phyloP scores from a whole-genome alignment of 2,888 invertebrate species.

The Esperia sulphurella region DNA sequence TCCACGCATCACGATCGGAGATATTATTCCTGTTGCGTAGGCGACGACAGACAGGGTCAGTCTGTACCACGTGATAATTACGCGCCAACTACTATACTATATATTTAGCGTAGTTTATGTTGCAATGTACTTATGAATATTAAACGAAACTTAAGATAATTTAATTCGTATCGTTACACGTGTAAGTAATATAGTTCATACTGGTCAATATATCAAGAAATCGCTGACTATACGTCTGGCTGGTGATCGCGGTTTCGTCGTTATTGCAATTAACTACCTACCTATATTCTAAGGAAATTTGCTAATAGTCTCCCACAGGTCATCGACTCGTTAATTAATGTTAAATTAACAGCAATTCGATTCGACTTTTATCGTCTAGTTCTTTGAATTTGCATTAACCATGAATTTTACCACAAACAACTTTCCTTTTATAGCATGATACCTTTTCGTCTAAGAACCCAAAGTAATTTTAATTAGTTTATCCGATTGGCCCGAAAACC shows the following conservation, averaged over 20 bases:
- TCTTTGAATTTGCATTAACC: constrained; percentile 36
- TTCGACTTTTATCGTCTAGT: constrained; percentile 34
- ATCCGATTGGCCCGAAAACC: too few species aligned
- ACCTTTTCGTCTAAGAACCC: too few species aligned
- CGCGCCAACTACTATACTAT: too few species aligned
- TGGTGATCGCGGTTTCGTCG: background rate
- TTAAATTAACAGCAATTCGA: constrained; percentile 37
- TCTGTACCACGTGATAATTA: too few species aligned
- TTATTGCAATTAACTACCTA: constrained; percentile 22
- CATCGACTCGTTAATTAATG: constrained; percentile 51
- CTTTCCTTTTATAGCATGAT: constrained; percentile 19
- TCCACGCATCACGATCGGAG: background rate
- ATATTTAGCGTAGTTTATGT: too few species aligned
- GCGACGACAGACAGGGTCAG: background rate
- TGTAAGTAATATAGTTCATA: background rate
- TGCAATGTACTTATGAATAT: too few species aligned
- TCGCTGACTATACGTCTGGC: background rate
- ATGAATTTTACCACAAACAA: constrained; percentile 27
- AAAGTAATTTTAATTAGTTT: too few species aligned
- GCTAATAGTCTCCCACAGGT: constrained; percentile 33
- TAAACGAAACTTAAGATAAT: too few species aligned
- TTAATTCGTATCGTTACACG: background rate
- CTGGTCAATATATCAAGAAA: background rate
- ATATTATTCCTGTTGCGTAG: background rate
- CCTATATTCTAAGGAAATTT: constrained; percentile 35